Evolutionary conservation across 2,888 invertebrate genomes (phyloP), one percentile per base, ranked within the genome.

Genomic region (Pandemis cinnamomeana): DNA sequence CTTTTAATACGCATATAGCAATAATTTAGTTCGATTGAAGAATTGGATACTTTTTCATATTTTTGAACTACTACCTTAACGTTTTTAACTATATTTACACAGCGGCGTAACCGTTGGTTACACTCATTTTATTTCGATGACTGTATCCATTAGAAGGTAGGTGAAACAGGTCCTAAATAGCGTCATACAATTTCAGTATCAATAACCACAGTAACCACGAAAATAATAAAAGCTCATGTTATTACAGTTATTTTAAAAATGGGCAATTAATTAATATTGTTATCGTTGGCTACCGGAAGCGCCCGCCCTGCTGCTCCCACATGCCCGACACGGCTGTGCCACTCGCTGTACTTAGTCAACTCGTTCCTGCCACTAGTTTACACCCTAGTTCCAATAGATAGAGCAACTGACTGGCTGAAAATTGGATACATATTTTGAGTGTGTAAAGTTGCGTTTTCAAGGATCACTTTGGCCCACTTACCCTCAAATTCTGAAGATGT

Each of bases 271-370:
- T 67, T 71, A 42, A 20, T 74, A 15, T 66, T 53, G 75, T 75
- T 75, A 75, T 75, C 75, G 66, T 36, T 13, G 36, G 48, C 27
- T 63, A 64, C 75, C 71, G 75, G 75, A 71, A 72, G 68, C 64
- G 44, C 44, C 71, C 72, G 68, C 75, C 7, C 68, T n/a, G 27
- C 53, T 15, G 48, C 53, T 42, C 41, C 67, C 61, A 20, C 66
- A 20, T 15, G 55, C 41, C 41, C 62, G 53, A 15, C 20, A n/a
- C 55, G 55, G 51, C 69, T 15, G 41, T 10, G 63, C 11, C 20
- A 10, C 42, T 15, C 46, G 20, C 10, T 11, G 63, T 60, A 36
- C 27, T 36, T 60, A 10, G 5, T 60, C 10, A 11, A 6, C 10
- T 61, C 27, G 20, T 46, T 46, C 46, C 27, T 48, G 64, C 20